Evolutionary conservation across 2,888 invertebrate species (phyloP).

Genomic region (Eristalis arbustorum): DNA sequence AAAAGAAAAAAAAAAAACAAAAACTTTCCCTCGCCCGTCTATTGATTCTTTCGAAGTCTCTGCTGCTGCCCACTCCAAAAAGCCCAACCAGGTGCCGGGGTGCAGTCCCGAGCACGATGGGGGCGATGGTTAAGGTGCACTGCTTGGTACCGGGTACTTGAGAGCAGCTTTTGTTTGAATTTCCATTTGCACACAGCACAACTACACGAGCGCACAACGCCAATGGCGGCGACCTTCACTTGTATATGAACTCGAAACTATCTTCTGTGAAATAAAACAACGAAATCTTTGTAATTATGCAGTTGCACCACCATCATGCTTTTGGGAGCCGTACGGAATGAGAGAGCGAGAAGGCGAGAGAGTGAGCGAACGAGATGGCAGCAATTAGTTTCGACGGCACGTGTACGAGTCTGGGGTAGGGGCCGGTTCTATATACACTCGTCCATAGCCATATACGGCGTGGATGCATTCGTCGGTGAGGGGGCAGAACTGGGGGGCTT

Average conservation of each 20-base stretch:
- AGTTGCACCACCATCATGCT: constrained; percentile 33
- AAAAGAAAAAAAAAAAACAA: neutral
- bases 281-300: constrained; percentile 61
- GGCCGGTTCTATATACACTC: constrained; percentile 18
- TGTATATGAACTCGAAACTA: constrained; percentile 61
- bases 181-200: neutral
- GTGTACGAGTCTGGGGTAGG: constrained; percentile 19
- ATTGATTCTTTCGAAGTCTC: neutral
- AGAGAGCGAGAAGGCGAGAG: neutral
- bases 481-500: neutral
- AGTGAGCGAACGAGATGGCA: neutral
- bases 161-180: constrained; percentile 24
- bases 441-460: neutral
- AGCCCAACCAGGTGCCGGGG: neutral
- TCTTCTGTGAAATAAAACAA: constrained; percentile 32
- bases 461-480: neutral
- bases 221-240: constrained; percentile 58
- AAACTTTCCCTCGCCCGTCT: neutral
- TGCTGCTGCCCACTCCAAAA: neutral
- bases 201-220: neutral
- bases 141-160: neutral
- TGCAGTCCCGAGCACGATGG: neutral
- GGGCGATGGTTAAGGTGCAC: constrained; percentile 10
- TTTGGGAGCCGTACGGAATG: neutral
- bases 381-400: constrained; percentile 31